A percentile compares a stretch with the other conserved stretches of the same genome.
phyloP scores from a whole-genome alignment of 2,888 invertebrate species.

The Drosophila leonis region DNA sequence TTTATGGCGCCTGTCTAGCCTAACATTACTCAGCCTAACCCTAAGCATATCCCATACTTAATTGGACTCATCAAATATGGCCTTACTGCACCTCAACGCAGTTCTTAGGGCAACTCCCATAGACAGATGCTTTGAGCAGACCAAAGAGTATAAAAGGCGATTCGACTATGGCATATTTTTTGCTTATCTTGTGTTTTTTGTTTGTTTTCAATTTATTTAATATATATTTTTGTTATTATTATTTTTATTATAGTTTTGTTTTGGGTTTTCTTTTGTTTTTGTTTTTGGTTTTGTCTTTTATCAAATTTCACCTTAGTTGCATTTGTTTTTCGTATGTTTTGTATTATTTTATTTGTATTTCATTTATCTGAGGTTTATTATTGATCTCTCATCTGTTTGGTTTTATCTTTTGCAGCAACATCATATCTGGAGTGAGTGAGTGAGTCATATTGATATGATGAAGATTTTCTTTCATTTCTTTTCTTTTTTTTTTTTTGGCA shows the following conservation, averaged over 20 bases:
- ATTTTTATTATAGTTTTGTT: slow-evolving; percentile 2
- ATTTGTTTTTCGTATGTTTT: slow-evolving; percentile 40
- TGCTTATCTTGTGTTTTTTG: slow-evolving; percentile 13
- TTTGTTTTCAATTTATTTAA: slow-evolving; percentile 7
- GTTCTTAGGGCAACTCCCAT: not conserved
- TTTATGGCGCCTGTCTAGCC: too few relatives aligned
- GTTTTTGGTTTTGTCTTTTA: slow-evolving; percentile 24
- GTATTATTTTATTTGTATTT: slow-evolving; percentile 1
- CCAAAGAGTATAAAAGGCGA: not conserved
- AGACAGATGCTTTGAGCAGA: not conserved
- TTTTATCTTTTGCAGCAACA: slow-evolving; percentile 40
- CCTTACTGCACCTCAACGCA: not conserved
- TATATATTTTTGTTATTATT: slow-evolving; percentile 8
- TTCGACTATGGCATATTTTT: slow-evolving; percentile 5
- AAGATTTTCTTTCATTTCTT: not conserved
- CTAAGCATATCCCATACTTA: not conserved
- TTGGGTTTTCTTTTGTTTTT: slow-evolving; percentile 12
- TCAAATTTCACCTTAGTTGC: slow-evolving; percentile 75
- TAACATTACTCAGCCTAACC: too few relatives aligned
- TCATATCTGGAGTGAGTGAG: slow-evolving; percentile 67
- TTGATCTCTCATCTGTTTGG: slow-evolving; percentile 19
- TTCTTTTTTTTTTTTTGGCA: slow-evolving; percentile 53
- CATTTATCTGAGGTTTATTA: slow-evolving; percentile 13
- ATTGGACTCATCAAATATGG: not conserved
- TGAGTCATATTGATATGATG: slow-evolving; percentile 73